phyloP scores from a whole-genome alignment of 2,888 invertebrate species.

The Opisthograptis luteolata region DNA sequence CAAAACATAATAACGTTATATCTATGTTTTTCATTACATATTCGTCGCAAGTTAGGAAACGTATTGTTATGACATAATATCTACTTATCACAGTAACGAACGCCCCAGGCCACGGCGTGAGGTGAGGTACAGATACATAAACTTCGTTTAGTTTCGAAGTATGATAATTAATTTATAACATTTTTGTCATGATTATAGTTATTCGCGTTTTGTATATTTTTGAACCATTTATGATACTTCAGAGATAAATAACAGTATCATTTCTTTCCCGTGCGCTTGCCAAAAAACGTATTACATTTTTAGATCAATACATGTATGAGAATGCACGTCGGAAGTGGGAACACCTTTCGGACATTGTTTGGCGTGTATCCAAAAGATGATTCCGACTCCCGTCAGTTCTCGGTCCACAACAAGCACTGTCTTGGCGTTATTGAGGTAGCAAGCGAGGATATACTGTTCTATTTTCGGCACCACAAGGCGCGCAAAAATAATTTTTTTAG shows the following conservation, averaged over 20 bases:
- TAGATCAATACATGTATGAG: slow-evolving; percentile 42
- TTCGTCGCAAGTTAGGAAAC: no score
- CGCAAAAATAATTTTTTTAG: slow-evolving; percentile 6
- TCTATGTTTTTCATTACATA: no score
- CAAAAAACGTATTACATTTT: slow-evolving; percentile 24
- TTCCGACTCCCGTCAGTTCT: slow-evolving; percentile 43
- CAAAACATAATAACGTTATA: no score
- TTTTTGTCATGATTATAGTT: not conserved
- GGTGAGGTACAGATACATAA: no score
- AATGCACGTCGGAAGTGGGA: slow-evolving; percentile 75
- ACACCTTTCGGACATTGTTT: slow-evolving; percentile 56
- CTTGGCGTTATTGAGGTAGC: slow-evolving; percentile 49
- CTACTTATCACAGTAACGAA: no score
- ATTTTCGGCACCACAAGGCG: slow-evolving; percentile 13
- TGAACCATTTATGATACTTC: not conserved
- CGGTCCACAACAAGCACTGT: slow-evolving; percentile 43
- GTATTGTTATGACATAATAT: no score
- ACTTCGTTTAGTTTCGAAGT: no score
- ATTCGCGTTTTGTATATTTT: not conserved
- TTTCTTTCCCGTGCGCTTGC: slow-evolving; percentile 15
- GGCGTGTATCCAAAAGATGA: slow-evolving; percentile 64
- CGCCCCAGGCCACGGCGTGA: no score
- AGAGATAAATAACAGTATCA: slow-evolving; percentile 16
- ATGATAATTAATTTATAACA: not conserved
- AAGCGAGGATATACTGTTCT: slow-evolving; percentile 18